Evolutionary conservation across 2,888 invertebrate genomes (phyloP).

Genomic region (Noctua comes): DNA sequence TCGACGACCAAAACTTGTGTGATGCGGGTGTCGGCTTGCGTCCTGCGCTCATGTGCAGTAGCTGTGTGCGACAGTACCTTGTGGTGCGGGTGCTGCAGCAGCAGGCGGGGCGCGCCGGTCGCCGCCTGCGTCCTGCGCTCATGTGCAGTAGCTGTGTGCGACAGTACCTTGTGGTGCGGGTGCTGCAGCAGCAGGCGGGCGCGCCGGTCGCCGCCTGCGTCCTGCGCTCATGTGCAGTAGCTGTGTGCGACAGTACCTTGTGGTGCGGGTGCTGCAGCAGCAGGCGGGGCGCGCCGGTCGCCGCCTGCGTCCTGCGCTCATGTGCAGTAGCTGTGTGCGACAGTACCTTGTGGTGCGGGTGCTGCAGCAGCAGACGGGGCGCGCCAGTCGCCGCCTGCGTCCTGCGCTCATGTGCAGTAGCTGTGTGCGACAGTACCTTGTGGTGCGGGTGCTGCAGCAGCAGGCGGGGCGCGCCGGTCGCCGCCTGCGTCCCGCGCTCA

Average conservation of each 20-base stretch:
- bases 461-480: constrained; percentile 16
- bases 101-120: constrained; percentile 3
- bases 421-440: constrained; percentile 24
- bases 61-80: constrained; percentile 24
- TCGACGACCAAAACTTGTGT: neutral
- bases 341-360: constrained; percentile 64
- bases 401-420: constrained; percentile 3
- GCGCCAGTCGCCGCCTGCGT: constrained; percentile 79
- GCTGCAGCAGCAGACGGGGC: constrained; percentile 75
- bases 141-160: constrained; percentile 5
- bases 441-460: constrained; percentile 61
- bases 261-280: constrained; percentile 15
- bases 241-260: constrained; percentile 24
- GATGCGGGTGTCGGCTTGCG: neutral
- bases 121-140: neutral
- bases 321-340: constrained; percentile 6
- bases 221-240: constrained; percentile 2
- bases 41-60: constrained; percentile 2
- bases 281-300: constrained; percentile 5
- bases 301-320: neutral
- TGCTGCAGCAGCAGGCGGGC: constrained; percentile 72
- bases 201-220: constrained; percentile 75
- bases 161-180: constrained; percentile 63
- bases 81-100: constrained; percentile 16
- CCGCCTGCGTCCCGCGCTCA: constrained; percentile 87